Evolutionary conservation across 2,888 invertebrate genomes (phyloP), one percentile per base, ranked within the genome.

Genomic region (Thelaira solivaga): DNA sequence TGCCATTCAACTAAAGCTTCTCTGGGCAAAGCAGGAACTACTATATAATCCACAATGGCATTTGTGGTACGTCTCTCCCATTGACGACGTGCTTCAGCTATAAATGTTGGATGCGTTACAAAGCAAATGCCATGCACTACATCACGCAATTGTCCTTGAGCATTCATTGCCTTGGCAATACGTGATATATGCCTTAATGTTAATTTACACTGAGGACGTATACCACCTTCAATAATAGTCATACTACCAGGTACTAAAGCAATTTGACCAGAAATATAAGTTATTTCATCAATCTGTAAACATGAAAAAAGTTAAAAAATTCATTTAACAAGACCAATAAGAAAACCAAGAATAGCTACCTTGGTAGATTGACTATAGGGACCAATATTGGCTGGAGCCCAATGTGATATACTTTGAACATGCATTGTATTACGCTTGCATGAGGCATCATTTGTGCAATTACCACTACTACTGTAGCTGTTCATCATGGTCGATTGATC

Each of bases 361-460:
- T 94, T 93, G 76, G 95, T 92, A 2, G 96, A 95, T 90, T 98
- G 98, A 87, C 97, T 97, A 88, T 98, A 98, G 5, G 98, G 97
- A 49, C 97, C 98, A 83, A 98, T 97, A 87, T 97, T 97, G 76
- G 97, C 97, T 0, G 98, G 97, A n/a, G 97, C 97, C 98, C 98
- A 98, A 88, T 98, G 97, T 26, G 97, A 97, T 83, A 97, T 93
- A 79, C 97, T 95, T 89, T 97, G 97, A 41, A 98, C 97, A 87
- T 98, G 97, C 95, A 97, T 95, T 6, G 95, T 95, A 80, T 93
- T 91, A 76, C 95, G 92, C 82, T 91, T 91, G 71, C 83, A 82
- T 31, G 83, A 80, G 16, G 55, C 29, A 51, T 80, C 76, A 45
- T 64, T 75, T 41, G 47, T 22, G 26, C 57, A 29, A 47, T 31